phyloP scores from a whole-genome alignment of 2,797 vertebrate species.

The Neostethus bicornis region DNA sequence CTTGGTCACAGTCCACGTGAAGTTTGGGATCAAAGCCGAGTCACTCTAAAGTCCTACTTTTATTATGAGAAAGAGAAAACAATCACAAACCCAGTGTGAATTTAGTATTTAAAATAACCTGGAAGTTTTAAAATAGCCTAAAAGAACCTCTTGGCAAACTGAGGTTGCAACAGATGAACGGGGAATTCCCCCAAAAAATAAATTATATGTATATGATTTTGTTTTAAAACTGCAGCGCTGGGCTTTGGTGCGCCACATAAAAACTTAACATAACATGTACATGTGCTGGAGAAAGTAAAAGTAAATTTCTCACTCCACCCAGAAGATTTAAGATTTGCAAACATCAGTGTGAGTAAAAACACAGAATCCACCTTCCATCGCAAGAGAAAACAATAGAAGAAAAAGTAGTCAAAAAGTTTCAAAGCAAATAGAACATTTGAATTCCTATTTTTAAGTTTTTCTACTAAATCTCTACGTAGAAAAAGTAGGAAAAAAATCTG shows the following conservation, averaged over 20 bases:
- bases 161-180: too few species aligned
- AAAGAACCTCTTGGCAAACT: neutral
- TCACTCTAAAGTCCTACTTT: slow-evolving; percentile 9
- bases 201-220: neutral
- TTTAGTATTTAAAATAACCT: neutral
- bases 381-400: slow-evolving; percentile 19
- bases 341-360: neutral
- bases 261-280: too few species aligned
- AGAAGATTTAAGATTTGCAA: neutral
- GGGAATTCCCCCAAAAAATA: neutral
- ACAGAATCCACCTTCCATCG: neutral
- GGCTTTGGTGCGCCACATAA: neutral
- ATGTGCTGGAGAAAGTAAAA: neutral
- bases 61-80: slow-evolving; percentile 9
- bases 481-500: slow-evolving; percentile 54
- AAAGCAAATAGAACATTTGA: slow-evolving; percentile 29
- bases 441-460: slow-evolving; percentile 44
- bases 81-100: neutral
- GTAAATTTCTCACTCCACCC: neutral
- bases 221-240: neutral
- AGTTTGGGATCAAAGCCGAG: slow-evolving; percentile 1
- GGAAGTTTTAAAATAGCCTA: neutral
- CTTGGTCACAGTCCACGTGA: slow-evolving; percentile 8
- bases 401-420: slow-evolving; percentile 36
- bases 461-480: slow-evolving; percentile 60